Evolutionary conservation across 2,888 invertebrate species (phyloP), one percentile per base, ranked within the genome.

Genomic region (Epinotia brunnichana): DNA sequence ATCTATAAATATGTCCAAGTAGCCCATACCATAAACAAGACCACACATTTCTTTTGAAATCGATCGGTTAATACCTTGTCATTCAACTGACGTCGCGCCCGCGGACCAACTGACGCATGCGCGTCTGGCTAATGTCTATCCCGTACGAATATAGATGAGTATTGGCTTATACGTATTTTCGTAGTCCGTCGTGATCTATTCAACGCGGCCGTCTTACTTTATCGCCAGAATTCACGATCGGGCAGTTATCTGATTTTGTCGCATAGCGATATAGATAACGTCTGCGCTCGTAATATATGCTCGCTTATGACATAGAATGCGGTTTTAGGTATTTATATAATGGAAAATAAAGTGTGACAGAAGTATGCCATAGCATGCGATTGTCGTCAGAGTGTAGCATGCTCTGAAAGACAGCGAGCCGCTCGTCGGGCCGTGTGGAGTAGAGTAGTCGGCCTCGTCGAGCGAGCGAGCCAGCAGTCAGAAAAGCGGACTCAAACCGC

Each of bases 101-200:
- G 82, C 80, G 84, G 82, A 76, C 79, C 80, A 82, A 82, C 85
- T 90, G 87, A 91, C 92, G 92, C 92, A 92, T 92, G 92, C 92
- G 92, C 91, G 92, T 91, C 91, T 92, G 88, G 87, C 85, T 85
- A 87, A 87, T 87, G 90, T 92, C 90, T 92, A 91, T 89, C 84
- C 87, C 90, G 85, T 84, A 89, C 90, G 86, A 85, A 86, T 91
- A 87, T 85, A 91, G 87, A 89, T 87, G 90, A 87, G 81, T 84
- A 84, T 85, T 86, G 82, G 87, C 83, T 84, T 85, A 81, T 85
- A 87, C 83, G 85, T 87, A 86, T 87, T 87, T 88, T 88, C 86
- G 81, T 90, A 89, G 84, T 82, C 80, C 79, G 78, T 79, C 74
- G 81, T 82, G 86, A 84, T 85, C 89, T 90, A 89, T 89, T 89